phyloP scores from a whole-genome alignment of 2,797 vertebrate species.

The Epinephelus coioides region DNA sequence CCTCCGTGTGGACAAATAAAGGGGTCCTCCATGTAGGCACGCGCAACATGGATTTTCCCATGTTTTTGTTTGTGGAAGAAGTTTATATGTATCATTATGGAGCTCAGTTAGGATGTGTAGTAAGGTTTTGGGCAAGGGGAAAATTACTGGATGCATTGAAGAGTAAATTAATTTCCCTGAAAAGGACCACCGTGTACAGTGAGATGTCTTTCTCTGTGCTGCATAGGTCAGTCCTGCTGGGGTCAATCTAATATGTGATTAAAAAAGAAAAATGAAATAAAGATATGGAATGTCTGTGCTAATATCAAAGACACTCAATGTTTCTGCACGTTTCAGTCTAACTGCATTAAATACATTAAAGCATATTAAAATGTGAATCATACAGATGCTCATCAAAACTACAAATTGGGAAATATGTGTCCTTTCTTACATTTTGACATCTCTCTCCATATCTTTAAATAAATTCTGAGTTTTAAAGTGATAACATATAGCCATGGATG shows the following conservation, averaged over 20 bases:
- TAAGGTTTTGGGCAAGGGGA: conserved; percentile 62
- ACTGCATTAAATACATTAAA: background rate
- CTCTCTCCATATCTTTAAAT: background rate
- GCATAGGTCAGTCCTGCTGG: background rate
- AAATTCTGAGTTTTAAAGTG: background rate
- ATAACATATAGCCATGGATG: background rate
- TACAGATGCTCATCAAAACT: background rate
- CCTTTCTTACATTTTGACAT: background rate
- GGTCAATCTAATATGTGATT: conserved; percentile 15
- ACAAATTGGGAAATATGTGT: background rate
- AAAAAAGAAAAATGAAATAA: background rate
- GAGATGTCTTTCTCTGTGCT: conserved; percentile 34
- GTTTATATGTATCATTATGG: conserved; percentile 72
- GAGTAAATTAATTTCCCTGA: conserved; percentile 60
- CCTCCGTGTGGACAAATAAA: conserved; percentile 71
- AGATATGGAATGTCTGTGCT: background rate
- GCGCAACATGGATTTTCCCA: conserved; percentile 75
- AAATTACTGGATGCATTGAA: conserved; percentile 71
- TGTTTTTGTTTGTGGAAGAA: conserved; percentile 81
- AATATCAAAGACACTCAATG: background rate
- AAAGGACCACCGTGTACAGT: conserved; percentile 58
- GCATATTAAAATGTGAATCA: background rate
- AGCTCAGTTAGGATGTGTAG: conserved; percentile 53
- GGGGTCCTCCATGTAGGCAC: conserved; percentile 60
- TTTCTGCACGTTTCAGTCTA: background rate